Evolutionary conservation across 1,140 invertebrate species (phyloP).

Genomic region (Magallana ariakensis): DNA sequence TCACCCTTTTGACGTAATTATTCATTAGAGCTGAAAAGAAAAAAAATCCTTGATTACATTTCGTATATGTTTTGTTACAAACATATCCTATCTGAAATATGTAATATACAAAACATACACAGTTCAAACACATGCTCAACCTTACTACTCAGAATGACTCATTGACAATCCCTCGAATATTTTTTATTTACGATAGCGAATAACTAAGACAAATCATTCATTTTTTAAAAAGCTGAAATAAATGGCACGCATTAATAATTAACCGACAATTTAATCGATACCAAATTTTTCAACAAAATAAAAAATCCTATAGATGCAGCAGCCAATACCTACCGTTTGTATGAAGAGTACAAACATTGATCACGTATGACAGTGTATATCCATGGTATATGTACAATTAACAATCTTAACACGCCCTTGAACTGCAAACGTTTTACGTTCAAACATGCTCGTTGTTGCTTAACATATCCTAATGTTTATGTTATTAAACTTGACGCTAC

Average conservation of each 20-base stretch:
- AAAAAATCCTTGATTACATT: neutral
- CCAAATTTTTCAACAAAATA: neutral
- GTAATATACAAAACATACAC: neutral
- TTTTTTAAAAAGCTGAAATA: constrained; percentile 31
- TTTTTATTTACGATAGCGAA: constrained; percentile 15
- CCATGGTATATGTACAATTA: constrained; percentile 33
- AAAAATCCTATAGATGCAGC: neutral
- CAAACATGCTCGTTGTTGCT: constrained; percentile 44
- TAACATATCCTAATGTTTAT: constrained; percentile 57
- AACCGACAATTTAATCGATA: neutral
- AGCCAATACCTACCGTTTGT: constrained; percentile 38
- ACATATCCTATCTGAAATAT: neutral
- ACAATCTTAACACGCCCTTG: constrained; percentile 47
- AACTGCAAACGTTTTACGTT: constrained; percentile 41
- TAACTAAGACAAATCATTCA: constrained; percentile 25
- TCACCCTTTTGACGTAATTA: constrained; percentile 20
- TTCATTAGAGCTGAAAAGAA: constrained; percentile 40
- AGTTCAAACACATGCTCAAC: constrained; percentile 22
- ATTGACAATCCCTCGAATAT: constrained; percentile 1
- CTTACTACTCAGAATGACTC: neutral
- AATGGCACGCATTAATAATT: constrained; percentile 19
- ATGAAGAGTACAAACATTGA: neutral
- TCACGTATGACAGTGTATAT: constrained; percentile 36
- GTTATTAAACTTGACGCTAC: constrained; percentile 39
- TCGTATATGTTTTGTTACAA: neutral